Evolutionary conservation across 1,140 invertebrate species (phyloP), one percentile per base, ranked within the genome.

Genomic region (Pogonomyrmex californicus): DNA sequence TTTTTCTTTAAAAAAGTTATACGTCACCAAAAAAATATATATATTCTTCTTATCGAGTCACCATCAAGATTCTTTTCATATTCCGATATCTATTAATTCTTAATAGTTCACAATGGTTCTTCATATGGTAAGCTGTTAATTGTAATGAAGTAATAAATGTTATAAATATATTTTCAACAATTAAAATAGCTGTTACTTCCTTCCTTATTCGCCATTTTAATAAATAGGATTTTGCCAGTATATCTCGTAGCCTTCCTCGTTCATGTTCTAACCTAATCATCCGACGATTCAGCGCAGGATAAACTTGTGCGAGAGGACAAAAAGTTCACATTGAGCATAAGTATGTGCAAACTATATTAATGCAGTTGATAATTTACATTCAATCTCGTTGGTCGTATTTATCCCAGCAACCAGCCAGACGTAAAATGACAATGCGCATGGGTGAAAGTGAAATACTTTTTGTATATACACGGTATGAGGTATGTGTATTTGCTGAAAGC

Each of bases 361-460:
- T 30, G 23, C 75, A 10, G 30, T 41, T n/a, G 6, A 14, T 2
- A 41, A 2, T 78, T 71, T 54, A 81, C 51, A 44, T 30, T 70
- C 49, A 30, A 58, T 23, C 23, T 58, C 14, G 62, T 54, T 66
- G 10, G 33, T 1, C 10, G n/a, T n/a, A 30, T 78, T 79, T 79
- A 51, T 33, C 36, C 47, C n/a, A 9, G 36, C 9, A 12, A 41
- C 7, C 60, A 51, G 33, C 41, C 38, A 41, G 30, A 81, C 47
- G 63, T 71, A 23, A 71, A 73, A 68, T 58, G 17, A 73, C 51
- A 82, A 82, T 54, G 47, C 23, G 12, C 41, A 12, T 66, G 47
- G 17, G 78, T 82, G 78, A 82, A 82, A 82, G 79, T 82, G 6
- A 82, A 82, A 38, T 33, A 58, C 38, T 56, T n/a, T 60, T 44